phyloP scores from a whole-genome alignment of 2,888 invertebrate species.

The Amphipoea oculea region DNA sequence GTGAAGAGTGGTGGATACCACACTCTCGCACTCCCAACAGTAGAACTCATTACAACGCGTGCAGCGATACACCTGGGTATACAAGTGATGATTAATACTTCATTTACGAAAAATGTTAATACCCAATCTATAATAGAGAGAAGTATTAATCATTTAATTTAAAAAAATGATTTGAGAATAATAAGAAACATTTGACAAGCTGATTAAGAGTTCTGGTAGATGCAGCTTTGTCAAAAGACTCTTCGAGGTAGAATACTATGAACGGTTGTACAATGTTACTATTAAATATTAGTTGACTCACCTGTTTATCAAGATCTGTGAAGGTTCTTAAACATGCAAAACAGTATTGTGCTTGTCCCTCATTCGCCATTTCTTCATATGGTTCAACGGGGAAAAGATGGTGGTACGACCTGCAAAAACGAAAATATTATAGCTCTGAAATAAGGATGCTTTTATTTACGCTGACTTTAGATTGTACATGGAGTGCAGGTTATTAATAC shows the following conservation, averaged over 20 bases:
- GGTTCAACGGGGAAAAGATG: conserved; percentile 98
- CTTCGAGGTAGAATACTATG: neutral
- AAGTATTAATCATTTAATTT: neutral
- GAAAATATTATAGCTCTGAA: neutral
- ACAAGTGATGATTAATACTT: neutral
- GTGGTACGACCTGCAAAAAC: conserved; percentile 95
- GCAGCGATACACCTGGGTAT: conserved; percentile 94
- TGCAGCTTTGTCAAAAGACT: neutral
- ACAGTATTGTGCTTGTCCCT: conserved; percentile 91
- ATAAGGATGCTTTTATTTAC: neutral
- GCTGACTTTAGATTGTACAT: neutral
- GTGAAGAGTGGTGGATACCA: conserved; percentile 98
- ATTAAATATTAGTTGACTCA: conserved; percentile 68
- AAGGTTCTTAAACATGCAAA: conserved; percentile 94
- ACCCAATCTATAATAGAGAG: no score
- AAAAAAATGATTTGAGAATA: neutral
- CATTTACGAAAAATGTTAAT: no score
- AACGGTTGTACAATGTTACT: neutral
- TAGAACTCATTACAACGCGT: conserved; percentile 94
- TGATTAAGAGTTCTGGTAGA: no score
- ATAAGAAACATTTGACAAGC: neutral
- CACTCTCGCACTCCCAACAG: conserved; percentile 98
- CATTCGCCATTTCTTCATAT: conserved; percentile 93
- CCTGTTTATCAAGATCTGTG: conserved; percentile 93
- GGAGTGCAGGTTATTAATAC: neutral